A percentile compares a stretch with the other conserved stretches of the same genome.
Evolutionary conservation across 2,888 invertebrate genomes (phyloP).

Genomic region (Brachynemurus nebulosus): DNA sequence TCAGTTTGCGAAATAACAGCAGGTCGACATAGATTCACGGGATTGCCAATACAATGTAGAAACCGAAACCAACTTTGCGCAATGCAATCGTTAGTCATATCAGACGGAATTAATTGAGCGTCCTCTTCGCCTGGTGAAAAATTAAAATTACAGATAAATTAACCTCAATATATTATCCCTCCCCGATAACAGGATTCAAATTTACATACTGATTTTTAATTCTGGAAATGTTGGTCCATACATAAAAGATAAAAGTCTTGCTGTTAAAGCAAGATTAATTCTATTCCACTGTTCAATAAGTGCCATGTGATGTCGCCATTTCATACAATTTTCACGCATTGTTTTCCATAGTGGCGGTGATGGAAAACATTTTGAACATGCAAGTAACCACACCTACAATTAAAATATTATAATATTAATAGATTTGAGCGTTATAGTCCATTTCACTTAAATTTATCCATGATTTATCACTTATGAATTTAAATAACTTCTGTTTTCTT

Average conservation of each 20-base stretch:
- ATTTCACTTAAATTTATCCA: no score
- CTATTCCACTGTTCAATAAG: constrained; percentile 92
- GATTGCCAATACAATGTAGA: constrained; percentile 87
- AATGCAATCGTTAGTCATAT: constrained; percentile 80
- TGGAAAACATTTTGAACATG: constrained; percentile 74
- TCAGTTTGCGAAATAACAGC: constrained; percentile 59
- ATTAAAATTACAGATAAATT: constrained; percentile 10
- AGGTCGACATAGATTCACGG: constrained; percentile 80
- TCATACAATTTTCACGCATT: constrained; percentile 76
- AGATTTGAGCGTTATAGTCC: no score
- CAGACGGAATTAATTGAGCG: constrained; percentile 59
- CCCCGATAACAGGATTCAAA: neutral
- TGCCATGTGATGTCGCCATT: constrained; percentile 89
- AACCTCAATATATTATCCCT: neutral
- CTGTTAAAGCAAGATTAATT: constrained; percentile 79
- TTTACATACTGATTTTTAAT: constrained; percentile 56
- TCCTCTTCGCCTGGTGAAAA: constrained; percentile 88
- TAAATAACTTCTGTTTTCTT: no score
- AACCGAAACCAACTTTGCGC: constrained; percentile 95
- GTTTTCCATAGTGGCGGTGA: constrained; percentile 94
- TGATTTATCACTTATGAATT: no score
- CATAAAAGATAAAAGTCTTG: constrained; percentile 70
- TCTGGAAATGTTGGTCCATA: constrained; percentile 76
- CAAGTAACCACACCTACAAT: constrained; percentile 59
- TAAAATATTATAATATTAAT: constrained; percentile 22